Evolutionary conservation across 1,140 invertebrate species (phyloP), one percentile per base, ranked within the genome.

Genomic region (Diachasma alloeum): DNA sequence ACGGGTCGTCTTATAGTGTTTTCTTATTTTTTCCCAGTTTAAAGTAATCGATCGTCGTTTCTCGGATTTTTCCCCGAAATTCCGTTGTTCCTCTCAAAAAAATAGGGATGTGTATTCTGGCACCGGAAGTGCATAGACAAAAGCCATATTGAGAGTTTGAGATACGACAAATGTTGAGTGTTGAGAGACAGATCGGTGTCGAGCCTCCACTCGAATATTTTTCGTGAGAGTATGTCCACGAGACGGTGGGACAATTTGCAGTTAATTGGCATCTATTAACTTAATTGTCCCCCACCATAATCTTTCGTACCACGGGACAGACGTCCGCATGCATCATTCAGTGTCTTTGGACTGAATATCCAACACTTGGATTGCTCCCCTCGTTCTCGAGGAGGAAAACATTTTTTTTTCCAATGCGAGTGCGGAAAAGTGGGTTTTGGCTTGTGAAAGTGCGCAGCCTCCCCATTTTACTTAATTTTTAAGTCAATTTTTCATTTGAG

Each of bases 191-290:
- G 17, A 42, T 70, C 68, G 67, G 44, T 15, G 44, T 3, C 3
- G 48, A 56, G 48, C 19, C 48, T 4, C 44, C n/a, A 11, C 19
- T 70, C 31, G 68, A 44, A 72, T 56, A 72, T 69, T 67, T 74
- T 78, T 77, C 44, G 59, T 37, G 69, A 63, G 70, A 72, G 26
- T 59, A 19, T 59, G 53, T 39, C 53, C 37, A 37, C 56, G 59
- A 69, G 63, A 56, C 63, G 59, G 31, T 36, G 59, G 67, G 67
- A 70, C 80, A 84, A 83, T 86, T 84, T 75, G 81, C 77, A 76
- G 70, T 78, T 82, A 85, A 85, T 84, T 85, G 83, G 75, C 81
- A 84, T 84, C 83, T 85, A 86, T 86, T 86, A 83, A 81, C 81
- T 84, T 80, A 83, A 86, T 84, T 84, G 83, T 83, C 76, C 76